phyloP scores from a whole-genome alignment of 2,113 vertebrate species.

The Platysternon megacephalum region DNA sequence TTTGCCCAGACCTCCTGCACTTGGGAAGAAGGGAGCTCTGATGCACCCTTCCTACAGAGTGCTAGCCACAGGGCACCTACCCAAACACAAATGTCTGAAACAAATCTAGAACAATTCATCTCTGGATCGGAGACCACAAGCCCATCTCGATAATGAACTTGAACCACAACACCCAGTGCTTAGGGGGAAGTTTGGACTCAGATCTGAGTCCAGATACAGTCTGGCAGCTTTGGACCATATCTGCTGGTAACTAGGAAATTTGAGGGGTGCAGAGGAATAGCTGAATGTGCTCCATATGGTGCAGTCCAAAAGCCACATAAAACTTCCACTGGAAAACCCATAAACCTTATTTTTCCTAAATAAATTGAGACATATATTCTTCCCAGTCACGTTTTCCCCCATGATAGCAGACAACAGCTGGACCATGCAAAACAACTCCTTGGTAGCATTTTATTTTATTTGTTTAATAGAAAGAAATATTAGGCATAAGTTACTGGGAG shows the following conservation, averaged over 20 bases:
- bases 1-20: not conserved
- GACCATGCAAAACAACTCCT: conserved; percentile 9
- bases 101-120: not conserved
- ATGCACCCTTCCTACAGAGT: accelerated
- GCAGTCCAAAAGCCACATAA: conserved; percentile 12
- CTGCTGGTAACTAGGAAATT: not conserved
- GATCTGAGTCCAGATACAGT: not conserved
- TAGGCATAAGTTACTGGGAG: not conserved
- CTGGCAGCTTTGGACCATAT: not conserved
- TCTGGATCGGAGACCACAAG: not conserved
- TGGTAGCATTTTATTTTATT: conserved; percentile 29
- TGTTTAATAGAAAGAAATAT: conserved; percentile 10
- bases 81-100: not conserved
- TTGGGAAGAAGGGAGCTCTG: accelerated
- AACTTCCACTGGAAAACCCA: conserved; percentile 32
- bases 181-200: not conserved
- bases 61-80: not conserved
- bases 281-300: not conserved
- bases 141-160: not conserved
- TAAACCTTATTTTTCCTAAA: not conserved
- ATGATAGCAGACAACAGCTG: conserved; percentile 14
- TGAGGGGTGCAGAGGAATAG: not conserved
- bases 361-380: conserved; percentile 5
- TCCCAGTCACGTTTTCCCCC: conserved; percentile 25
- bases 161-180: not conserved